Conservation (phyloP, 2,113 vertebrate genomes). For the Muntiacus reevesi region DNA sequence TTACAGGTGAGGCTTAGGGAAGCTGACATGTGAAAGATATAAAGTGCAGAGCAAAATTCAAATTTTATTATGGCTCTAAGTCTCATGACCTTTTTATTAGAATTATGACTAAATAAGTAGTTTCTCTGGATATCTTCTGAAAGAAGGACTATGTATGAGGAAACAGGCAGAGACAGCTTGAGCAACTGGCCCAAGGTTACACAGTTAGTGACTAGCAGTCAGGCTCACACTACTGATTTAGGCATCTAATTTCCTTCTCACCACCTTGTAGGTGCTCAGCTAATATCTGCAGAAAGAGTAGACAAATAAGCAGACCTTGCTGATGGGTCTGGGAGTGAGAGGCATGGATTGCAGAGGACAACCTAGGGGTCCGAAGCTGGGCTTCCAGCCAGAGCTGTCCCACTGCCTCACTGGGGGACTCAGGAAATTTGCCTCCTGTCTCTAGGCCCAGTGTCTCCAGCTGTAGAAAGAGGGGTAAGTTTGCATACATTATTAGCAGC, state of each 20-base stretch:
- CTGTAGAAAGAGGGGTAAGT: background rate
- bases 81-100: background rate
- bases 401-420: background rate
- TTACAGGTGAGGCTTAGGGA: background rate
- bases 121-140: background rate
- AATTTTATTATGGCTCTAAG: background rate
- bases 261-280: background rate
- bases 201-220: background rate
- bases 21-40: background rate
- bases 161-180: background rate
- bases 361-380: background rate
- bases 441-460: background rate
- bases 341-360: background rate
- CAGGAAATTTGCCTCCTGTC: background rate
- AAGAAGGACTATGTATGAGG: background rate
- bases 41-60: slow-evolving; percentile 9
- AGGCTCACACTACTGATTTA: background rate
- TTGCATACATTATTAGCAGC: background rate
- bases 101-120: background rate
- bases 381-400: background rate
- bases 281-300: background rate
- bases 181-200: background rate
- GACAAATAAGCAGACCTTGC: background rate
- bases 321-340: background rate
- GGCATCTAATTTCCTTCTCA: background rate